Base-by-base conservation (phyloP, 1,140 invertebrate species). In the Lethocerus indicus region DNA sequence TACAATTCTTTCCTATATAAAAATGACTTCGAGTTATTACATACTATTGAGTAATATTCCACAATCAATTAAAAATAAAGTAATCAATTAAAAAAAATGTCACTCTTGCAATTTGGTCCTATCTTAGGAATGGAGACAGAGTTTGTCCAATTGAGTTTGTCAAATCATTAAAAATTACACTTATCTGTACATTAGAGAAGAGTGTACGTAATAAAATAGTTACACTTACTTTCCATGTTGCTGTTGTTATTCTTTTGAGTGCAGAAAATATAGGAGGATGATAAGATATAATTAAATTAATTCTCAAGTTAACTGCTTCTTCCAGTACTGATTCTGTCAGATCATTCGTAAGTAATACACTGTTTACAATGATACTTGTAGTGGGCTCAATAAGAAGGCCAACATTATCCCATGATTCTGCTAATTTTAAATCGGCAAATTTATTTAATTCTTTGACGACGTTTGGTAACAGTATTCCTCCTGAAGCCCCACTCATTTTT, bases 371-470 rank as follows among this genome's bases (percentile, higher is more conserved):
- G 51, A 69, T 72, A 51, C 45, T 64, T 14, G 49, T 45, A 20
- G 28, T 21, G 1, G 58, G 57, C 36, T 61, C 55, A 12, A 95
- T 71, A 9, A 97, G 67, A 5, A 97, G 64, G 6, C 93, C 93
- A 24, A 94, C 91, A 69, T 98, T 97, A 63, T 98, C 94, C 92
- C 93, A 98, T 25, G 69, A 73, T 56, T 80, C 88, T 1, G 91
- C 85, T 12, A 88, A 68, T 3, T 65, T 62, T 14, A 73, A 63
- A 27, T 83, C 74, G 9, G 87, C 86, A 65, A 83, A 80, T 20
- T 68, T 61, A 59, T 86, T 69, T 26, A 94, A 63, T 47, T 66
- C 63, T 16, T 66, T 55, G 3, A 89, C 61, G 3, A 89, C 72
- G n/a, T n/a, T n/a, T n/a, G n/a, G n/a, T n/a, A n/a, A n/a, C n/a